These are phyloP conservation scores for Planococcus citri DNA, from an alignment of 1,140 invertebrate genomes.

Conservation along the genomic window DNA sequence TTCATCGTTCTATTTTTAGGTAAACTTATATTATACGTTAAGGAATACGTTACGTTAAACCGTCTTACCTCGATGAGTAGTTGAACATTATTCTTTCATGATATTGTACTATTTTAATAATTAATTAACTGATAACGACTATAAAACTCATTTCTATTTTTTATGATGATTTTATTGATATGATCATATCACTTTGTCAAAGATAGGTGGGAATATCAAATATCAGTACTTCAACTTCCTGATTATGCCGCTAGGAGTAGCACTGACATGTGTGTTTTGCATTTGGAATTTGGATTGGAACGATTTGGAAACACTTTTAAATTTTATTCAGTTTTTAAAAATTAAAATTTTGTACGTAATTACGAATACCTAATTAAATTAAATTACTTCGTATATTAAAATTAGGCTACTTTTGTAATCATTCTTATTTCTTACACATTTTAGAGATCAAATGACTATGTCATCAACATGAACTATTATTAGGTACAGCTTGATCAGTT, in stretches of 20 bases:
- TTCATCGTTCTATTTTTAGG: neutral
- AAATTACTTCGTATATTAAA: no score
- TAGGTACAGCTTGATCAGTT: no score
- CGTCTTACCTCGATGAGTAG: neutral
- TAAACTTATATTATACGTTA: neutral
- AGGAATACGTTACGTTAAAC: neutral
- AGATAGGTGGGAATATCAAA: neutral
- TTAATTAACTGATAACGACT: neutral
- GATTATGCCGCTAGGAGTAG: neutral
- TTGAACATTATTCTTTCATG: neutral
- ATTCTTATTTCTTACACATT: no score
- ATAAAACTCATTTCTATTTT: neutral
- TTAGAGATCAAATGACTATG: no score
- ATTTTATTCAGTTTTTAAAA: no score
- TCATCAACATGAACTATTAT: no score
- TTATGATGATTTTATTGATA: conserved; percentile 4
- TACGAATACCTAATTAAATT: no score
- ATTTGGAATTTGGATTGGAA: no score
- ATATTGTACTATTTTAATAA: neutral
- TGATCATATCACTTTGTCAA: conserved; percentile 3
- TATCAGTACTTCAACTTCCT: neutral
- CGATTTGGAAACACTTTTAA: no score
- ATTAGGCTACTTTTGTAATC: no score
- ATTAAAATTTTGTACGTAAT: no score
- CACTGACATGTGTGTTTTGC: neutral